Evolutionary conservation across 2,888 invertebrate genomes (phyloP).

Genomic region (Stegophylla sp.): DNA sequence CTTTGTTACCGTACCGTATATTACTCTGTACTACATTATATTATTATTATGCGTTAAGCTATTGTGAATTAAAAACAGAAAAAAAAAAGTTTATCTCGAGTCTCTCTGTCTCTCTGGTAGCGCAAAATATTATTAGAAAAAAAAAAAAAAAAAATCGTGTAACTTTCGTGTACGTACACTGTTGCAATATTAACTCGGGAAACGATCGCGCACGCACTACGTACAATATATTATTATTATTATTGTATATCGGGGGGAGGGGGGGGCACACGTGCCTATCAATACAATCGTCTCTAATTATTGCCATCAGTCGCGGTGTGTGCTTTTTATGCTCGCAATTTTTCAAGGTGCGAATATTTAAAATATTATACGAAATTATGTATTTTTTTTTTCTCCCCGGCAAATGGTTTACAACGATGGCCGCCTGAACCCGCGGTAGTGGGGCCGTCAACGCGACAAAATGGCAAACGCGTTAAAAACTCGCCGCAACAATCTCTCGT

Average conservation of each 20-base stretch:
- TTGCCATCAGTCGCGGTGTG: not conserved
- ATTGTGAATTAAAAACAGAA: not conserved
- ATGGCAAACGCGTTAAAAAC: not conserved
- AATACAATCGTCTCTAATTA: conserved; percentile 46
- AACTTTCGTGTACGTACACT: not conserved
- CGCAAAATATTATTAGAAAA: too few relatives aligned
- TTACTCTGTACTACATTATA: not conserved
- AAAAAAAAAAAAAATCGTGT: not conserved
- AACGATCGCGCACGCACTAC: not conserved
- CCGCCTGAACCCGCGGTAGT: not conserved
- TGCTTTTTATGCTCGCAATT: conserved; percentile 9
- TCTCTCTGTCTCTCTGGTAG: not conserved
- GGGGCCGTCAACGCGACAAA: not conserved
- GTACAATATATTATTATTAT: too few relatives aligned
- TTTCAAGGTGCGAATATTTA: conserved; percentile 48
- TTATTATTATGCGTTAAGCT: too few relatives aligned
- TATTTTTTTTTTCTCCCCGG: not conserved
- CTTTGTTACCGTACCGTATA: too few relatives aligned
- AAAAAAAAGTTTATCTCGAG: conserved; percentile 1
- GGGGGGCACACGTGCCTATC: conserved; percentile 40
- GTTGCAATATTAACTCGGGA: conserved; percentile 28
- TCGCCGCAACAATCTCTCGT: too few relatives aligned
- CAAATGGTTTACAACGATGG: not conserved
- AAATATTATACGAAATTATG: conserved; percentile 30
- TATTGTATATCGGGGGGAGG: too few relatives aligned